A percentile compares a stretch with the other conserved stretches of the same genome.
phyloP scores from a whole-genome alignment of 2,113 vertebrate species.

The Malaclemys terrapin region DNA sequence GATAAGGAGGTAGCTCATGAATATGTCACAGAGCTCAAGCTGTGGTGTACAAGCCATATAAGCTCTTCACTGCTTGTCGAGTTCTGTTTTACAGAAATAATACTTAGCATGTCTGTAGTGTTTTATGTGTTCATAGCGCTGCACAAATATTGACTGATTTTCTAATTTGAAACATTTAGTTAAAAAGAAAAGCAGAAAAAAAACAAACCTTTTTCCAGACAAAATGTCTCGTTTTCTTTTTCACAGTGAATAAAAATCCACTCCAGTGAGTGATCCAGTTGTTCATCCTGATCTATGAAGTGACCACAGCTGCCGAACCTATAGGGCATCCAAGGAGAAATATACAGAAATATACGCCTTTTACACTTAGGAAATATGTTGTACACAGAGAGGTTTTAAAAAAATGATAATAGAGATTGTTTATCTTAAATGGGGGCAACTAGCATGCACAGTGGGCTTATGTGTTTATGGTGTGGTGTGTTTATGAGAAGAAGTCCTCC shows the following conservation, averaged over 20 bases:
- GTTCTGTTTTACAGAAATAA: neutral
- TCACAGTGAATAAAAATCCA: neutral
- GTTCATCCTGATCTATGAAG: neutral
- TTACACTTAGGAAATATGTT: neutral
- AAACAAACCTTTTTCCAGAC: neutral
- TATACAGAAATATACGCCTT: neutral
- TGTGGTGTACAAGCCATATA: neutral
- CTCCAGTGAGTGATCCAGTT: neutral
- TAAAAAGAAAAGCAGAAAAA: neutral
- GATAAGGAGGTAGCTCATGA: neutral
- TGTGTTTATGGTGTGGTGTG: neutral
- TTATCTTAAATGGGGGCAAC: neutral
- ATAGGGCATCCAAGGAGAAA: neutral
- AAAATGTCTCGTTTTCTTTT: neutral
- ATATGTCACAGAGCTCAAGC: fast-evolving
- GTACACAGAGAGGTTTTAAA: fast-evolving
- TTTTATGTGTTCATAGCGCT: neutral
- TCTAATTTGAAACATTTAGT: neutral
- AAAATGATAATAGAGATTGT: neutral
- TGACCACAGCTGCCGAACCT: neutral
- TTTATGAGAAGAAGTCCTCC: neutral
- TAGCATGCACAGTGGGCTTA: neutral
- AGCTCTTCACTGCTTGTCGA: neutral
- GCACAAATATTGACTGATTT: neutral
- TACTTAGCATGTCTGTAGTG: neutral